Evolutionary conservation across 2,113 vertebrate genomes (phyloP).

Genomic region (Sinocyclocheilus anshuiensis): DNA sequence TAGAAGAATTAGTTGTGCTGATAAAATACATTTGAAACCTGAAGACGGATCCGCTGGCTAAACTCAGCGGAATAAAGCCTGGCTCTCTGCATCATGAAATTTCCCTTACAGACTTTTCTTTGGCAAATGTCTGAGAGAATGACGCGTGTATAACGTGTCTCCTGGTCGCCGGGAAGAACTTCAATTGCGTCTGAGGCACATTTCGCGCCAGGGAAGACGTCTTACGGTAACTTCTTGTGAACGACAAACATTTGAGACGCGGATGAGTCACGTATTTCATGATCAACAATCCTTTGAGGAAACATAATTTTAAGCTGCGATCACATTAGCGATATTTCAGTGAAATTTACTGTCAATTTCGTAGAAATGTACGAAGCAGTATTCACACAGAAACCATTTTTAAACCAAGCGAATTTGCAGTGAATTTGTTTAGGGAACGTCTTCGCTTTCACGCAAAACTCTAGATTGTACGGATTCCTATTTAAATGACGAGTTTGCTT

Average conservation of each 20-base stretch:
- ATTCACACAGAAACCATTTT: neutral
- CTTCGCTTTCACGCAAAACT: neutral
- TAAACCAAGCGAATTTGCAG: neutral
- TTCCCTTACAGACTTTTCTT: conserved; percentile 75
- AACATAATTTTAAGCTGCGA: neutral
- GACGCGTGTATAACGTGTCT: neutral
- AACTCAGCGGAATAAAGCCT: conserved; percentile 79
- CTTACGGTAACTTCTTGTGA: conserved; percentile 38
- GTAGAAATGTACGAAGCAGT: neutral
- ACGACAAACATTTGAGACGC: conserved; percentile 22
- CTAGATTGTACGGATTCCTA: neutral
- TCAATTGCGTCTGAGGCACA: conserved; percentile 39
- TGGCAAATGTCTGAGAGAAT: conserved; percentile 76
- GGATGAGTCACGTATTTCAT: neutral
- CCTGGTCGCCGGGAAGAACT: conserved; percentile 57
- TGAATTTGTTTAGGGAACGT: neutral
- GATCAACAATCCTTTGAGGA: neutral
- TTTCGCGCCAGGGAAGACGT: conserved; percentile 53
- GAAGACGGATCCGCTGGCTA: conserved; percentile 85
- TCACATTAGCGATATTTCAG: neutral
- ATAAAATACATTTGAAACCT: conserved; percentile 85
- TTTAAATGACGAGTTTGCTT: neutral
- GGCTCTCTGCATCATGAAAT: conserved; percentile 61
- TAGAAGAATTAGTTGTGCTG: conserved; percentile 85
- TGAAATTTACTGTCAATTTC: neutral